Conservation (phyloP, 2,113 vertebrate species). For the Peromyscus polionotus region DNA sequence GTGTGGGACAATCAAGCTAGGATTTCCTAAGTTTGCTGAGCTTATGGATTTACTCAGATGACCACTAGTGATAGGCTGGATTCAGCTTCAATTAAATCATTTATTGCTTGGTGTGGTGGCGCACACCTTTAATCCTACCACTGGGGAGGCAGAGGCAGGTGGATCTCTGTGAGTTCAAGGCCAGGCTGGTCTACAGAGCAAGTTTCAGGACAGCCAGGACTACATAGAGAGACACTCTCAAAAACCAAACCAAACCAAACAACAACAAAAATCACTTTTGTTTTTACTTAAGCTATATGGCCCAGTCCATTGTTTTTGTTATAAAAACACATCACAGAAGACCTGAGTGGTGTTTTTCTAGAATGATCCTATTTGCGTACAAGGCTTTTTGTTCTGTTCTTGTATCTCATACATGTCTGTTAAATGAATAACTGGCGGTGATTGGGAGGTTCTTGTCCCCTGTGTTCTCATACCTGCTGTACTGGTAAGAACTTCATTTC, state of each 20-base stretch:
- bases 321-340: conserved; percentile 19
- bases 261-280: not conserved
- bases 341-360: not conserved
- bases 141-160: not conserved
- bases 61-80: not conserved
- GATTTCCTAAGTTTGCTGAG: not conserved
- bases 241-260: not conserved
- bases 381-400: not conserved
- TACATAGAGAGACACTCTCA: not conserved
- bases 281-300: not conserved
- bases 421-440: not conserved
- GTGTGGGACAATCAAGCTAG: not conserved
- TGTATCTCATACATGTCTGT: not conserved
- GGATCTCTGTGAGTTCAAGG: not conserved
- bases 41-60: not conserved
- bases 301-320: conserved; percentile 10
- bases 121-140: not conserved
- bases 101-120: not conserved
- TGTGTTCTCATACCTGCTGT: not conserved
- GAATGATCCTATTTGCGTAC: not conserved
- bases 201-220: not conserved
- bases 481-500: not conserved
- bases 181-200: not conserved
- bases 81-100: not conserved
- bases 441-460: not conserved